Evolutionary conservation across 2,888 invertebrate species (phyloP).

Genomic region (Isoperla grammatica): DNA sequence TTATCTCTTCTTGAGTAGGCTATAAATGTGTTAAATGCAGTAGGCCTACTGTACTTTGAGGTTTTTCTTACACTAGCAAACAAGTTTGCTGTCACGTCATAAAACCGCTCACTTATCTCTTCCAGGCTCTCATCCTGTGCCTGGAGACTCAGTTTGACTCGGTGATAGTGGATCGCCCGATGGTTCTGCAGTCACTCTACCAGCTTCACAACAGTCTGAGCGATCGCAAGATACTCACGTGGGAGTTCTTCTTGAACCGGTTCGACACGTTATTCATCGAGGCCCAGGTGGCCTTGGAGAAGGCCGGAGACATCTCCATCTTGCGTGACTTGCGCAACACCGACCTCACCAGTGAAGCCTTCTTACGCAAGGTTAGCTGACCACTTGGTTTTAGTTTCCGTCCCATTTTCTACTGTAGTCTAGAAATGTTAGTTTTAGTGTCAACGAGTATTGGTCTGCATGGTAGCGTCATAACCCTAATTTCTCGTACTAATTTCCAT

Average conservation of each 20-base stretch:
- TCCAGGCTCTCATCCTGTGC: conserved; percentile 80
- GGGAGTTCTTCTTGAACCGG: conserved; percentile 96
- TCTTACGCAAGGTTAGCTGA: conserved; percentile 59
- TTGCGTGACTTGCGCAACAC: conserved; percentile 74
- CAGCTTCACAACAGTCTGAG: conserved; percentile 90
- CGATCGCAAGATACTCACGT: conserved; percentile 83
- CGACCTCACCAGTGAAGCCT: conserved; percentile 79
- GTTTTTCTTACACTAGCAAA: too few relatives aligned
- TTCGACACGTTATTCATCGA: conserved; percentile 95
- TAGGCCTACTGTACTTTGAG: too few relatives aligned
- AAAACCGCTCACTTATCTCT: too few relatives aligned
- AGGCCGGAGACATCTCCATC: conserved; percentile 42
- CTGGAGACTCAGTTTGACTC: conserved; percentile 97
- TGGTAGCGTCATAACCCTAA: too few relatives aligned
- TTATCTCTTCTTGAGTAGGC: too few relatives aligned
- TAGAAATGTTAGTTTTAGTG: too few relatives aligned
- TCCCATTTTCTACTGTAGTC: too few relatives aligned
- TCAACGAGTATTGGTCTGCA: too few relatives aligned
- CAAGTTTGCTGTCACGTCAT: too few relatives aligned
- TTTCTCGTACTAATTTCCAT: too few relatives aligned
- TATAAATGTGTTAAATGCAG: too few relatives aligned
- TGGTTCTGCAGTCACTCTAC: conserved; percentile 92
- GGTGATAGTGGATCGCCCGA: conserved; percentile 92
- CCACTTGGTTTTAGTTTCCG: too few relatives aligned
- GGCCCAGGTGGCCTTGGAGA: conserved; percentile 87